Conservation (phyloP, 1,140 invertebrate species). For the Drosophila auraria region DNA sequence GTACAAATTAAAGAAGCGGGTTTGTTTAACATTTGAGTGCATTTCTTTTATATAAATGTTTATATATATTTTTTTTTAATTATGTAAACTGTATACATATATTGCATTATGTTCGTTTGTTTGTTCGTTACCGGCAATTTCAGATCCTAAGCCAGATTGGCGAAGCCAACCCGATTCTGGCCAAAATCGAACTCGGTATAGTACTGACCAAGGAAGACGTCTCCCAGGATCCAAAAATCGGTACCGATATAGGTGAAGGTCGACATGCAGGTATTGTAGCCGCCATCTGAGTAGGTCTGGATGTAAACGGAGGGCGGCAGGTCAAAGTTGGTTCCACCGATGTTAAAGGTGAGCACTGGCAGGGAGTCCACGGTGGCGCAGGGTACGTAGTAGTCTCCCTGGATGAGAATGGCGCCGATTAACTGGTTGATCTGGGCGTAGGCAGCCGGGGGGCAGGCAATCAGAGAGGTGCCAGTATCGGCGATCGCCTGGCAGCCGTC, state of each 20-base stretch:
- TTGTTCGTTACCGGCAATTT: conserved; percentile 86
- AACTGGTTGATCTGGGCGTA: conserved; percentile 50
- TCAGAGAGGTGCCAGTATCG: conserved; percentile 91
- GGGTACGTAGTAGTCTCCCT: conserved; percentile 59
- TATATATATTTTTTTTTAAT: conserved; percentile 3
- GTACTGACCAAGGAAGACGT: conserved; percentile 90
- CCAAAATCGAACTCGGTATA: conserved; percentile 90
- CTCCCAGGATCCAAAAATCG: conserved; percentile 86
- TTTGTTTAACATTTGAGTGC: neutral
- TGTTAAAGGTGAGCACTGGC: conserved; percentile 60
- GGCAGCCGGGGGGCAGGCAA: conserved; percentile 87
- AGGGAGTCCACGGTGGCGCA: conserved; percentile 48
- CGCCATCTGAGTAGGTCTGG: conserved; percentile 87
- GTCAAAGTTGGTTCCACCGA: conserved; percentile 59
- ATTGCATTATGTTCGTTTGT: conserved; percentile 85
- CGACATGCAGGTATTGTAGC: conserved; percentile 91
- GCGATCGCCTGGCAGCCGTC: conserved; percentile 89
- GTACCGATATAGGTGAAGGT: conserved; percentile 90
- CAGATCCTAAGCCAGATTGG: conserved; percentile 74
- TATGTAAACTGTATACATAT: neutral
- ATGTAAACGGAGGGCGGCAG: conserved; percentile 63
- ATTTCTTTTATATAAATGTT: neutral
- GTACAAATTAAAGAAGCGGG: no score
- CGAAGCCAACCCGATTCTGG: conserved; percentile 89
- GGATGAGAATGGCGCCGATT: conserved; percentile 39